Conservation (phyloP, 2,797 vertebrate species). For the Catostomus latipinnis region DNA sequence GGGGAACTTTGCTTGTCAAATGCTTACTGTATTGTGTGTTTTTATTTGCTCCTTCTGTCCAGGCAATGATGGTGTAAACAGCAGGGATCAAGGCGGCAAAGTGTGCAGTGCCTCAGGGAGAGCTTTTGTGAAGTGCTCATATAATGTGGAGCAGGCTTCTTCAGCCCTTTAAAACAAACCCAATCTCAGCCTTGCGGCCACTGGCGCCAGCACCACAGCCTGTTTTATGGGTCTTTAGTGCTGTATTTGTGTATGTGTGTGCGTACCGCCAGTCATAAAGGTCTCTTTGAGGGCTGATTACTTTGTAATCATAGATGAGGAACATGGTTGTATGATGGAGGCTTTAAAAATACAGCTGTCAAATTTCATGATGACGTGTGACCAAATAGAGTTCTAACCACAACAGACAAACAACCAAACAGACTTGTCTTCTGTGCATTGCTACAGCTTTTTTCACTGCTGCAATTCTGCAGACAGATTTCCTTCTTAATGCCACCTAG, state of each 20-base stretch:
- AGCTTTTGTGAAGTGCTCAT: conserved; percentile 69
- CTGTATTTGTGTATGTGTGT: conserved; percentile 49
- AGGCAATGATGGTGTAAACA: conserved; percentile 55
- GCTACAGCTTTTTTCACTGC: conserved; percentile 1
- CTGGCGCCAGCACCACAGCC: conserved; percentile 56
- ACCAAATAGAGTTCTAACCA: conserved; percentile 36
- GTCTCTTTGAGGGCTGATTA: conserved; percentile 36
- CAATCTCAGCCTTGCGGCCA: conserved; percentile 62
- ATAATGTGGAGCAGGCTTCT: conserved; percentile 73
- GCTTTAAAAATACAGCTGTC: conserved; percentile 38
- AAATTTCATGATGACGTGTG: conserved; percentile 38
- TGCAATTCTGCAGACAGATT: not conserved
- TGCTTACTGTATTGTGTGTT: conserved; percentile 67
- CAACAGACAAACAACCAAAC: conserved; percentile 25
- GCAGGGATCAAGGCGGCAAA: conserved; percentile 69
- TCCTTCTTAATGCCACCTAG: not conserved
- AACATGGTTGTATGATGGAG: conserved; percentile 30
- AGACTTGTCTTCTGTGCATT: not conserved
- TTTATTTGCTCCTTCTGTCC: conserved; percentile 63
- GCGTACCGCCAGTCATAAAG: conserved; percentile 31
- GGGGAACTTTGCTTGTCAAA: conserved; percentile 38
- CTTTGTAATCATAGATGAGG: conserved; percentile 38
- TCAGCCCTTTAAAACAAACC: conserved; percentile 70
- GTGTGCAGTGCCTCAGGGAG: conserved; percentile 63
- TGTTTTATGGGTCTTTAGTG: conserved; percentile 66